Evolutionary conservation across 2,888 invertebrate species (phyloP), one percentile per base, ranked within the genome.

Genomic region (Sinhomidia bicolor): DNA sequence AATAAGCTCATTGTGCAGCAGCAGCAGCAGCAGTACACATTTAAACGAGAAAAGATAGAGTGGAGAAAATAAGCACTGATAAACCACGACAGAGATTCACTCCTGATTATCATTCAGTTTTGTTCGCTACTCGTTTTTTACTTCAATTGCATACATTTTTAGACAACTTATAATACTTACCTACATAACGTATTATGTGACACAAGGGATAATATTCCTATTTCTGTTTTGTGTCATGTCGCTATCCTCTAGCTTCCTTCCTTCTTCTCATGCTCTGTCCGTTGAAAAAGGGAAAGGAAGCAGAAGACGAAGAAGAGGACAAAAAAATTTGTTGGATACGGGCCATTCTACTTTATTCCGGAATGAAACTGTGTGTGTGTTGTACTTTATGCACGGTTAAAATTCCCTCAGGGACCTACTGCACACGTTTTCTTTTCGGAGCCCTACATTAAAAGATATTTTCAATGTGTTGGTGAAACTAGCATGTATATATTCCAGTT

Each of bases 71-170:
- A 78, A 87, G 65, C 80, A 62, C 86, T 89, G 85, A 85, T 88
- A 86, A 90, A 89, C 89, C 86, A 51, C 71, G 84, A 65, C 29
- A 80, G 89, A 89, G 90, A 90, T 90, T 90, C 89, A 81, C 89
- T 90, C 86, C 86, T 83, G 85, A 90, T 90, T 90, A 87, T 84
- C 89, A 85, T 90, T 89, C 83, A 79, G 80, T 84, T 57, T 84
- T 83, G 51, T 80, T 79, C 81, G 47, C 68, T 68, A 71, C 83
- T 71, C 80, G n/a, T 80, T 62, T 62, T 80, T 54, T 81, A 41
- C 29, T 65, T 47, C 23, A 26, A 47, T 44, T 81, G 23, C 36
- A 44, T 41, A 65, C 36, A 65, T 41, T 44, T 17, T 41, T 41
- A 44, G 10, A 41, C 36, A 65, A 44, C 71, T 44, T 9, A 9